These are phyloP conservation scores for Protobothrops mucrosquamatus DNA, from an alignment of 2,113 vertebrate species.

Conservation along the genomic window DNA sequence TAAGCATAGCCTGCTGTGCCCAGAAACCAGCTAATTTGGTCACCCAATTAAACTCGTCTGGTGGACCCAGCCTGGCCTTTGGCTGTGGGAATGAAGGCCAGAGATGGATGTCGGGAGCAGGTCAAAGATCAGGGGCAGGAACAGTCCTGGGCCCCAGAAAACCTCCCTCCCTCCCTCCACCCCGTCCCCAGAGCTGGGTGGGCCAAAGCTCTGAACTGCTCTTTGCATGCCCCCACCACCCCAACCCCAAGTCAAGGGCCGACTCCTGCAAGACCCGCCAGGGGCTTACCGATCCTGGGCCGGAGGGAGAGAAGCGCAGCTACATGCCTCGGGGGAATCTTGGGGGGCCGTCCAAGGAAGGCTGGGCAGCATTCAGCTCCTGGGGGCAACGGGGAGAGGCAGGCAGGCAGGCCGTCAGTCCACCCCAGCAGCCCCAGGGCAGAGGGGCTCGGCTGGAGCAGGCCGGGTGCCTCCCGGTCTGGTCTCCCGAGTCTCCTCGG, in stretches of 20 bases:
- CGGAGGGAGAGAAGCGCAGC: not conserved
- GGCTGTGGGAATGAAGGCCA: not conserved
- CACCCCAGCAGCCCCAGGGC: not conserved
- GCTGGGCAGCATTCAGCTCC: not conserved
- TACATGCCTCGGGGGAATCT: not conserved
- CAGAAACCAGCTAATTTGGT: too few relatives aligned
- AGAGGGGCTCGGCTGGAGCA: not conserved
- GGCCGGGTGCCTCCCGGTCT: fast-evolving
- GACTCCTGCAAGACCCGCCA: not conserved
- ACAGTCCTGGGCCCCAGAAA: not conserved
- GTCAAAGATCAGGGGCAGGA: not conserved
- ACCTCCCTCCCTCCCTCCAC: not conserved
- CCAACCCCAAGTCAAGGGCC: not conserved
- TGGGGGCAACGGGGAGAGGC: not conserved
- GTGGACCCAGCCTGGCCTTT: too few relatives aligned
- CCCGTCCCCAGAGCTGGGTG: not conserved
- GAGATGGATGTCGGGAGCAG: too few relatives aligned
- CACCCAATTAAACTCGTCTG: not conserved
- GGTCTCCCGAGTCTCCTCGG: not conserved
- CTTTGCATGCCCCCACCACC: not conserved
- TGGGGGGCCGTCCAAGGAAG: too few relatives aligned
- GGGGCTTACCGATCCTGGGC: not conserved
- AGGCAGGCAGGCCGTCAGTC: not conserved
- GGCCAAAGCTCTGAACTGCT: not conserved
- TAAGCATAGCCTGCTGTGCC: not conserved